phyloP scores from a whole-genome alignment of 2,888 invertebrate species.

The Yponomeuta sedellus region DNA sequence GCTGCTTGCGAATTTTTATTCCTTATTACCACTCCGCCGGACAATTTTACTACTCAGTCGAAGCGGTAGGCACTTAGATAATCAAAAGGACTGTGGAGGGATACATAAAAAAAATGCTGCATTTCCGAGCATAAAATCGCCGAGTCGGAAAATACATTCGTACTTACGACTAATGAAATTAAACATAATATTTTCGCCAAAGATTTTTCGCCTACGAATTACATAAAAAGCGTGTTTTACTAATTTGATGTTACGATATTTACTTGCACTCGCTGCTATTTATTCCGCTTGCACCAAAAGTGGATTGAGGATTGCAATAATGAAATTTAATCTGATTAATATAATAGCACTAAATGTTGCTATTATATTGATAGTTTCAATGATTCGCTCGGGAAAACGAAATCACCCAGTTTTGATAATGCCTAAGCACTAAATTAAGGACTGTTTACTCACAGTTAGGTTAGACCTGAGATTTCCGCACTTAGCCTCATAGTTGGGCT shows the following conservation, averaged over 20 bases:
- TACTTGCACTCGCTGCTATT: too few species aligned
- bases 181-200: neutral
- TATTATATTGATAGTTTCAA: too few species aligned
- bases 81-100: neutral
- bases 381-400: too few species aligned
- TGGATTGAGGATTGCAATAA: neutral
- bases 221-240: neutral
- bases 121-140: neutral
- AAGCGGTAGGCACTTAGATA: slow-evolving; percentile 9
- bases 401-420: too few species aligned
- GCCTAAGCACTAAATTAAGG: too few species aligned
- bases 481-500: too few species aligned
- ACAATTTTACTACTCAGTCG: slow-evolving; percentile 7
- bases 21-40: slow-evolving; percentile 6
- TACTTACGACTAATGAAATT: neutral
- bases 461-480: too few species aligned
- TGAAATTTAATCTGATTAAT: too few species aligned
- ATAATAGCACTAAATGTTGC: too few species aligned
- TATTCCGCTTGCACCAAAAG: neutral
- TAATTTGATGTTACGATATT: neutral
- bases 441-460: too few species aligned
- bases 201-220: neutral
- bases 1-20: slow-evolving; percentile 14
- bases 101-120: neutral
- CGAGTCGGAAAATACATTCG: neutral